Conservation (phyloP, 2,888 invertebrate genomes). For the Eupithecia centaureata region DNA sequence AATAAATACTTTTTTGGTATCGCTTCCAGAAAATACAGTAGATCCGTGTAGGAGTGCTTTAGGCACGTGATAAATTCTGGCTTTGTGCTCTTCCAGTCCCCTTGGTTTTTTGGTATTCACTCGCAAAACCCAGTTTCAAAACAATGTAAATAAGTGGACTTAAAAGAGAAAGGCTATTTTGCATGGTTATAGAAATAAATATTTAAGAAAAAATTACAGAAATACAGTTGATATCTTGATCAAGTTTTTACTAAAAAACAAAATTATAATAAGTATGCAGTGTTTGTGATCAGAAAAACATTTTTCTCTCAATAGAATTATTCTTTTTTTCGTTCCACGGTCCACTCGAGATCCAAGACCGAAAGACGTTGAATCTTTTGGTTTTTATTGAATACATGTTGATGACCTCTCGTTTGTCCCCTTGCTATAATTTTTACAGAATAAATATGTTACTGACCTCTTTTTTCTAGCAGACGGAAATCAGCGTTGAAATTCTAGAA, state of each 20-base stretch:
- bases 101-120: conserved; percentile 62
- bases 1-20: background rate
- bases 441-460: background rate
- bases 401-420: background rate
- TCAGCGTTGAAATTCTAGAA: conserved; percentile 16
- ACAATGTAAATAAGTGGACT: conserved; percentile 16
- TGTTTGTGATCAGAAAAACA: too few relatives aligned
- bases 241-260: too few relatives aligned
- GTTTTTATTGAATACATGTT: too few relatives aligned
- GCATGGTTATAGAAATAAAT: background rate
- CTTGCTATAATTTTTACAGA: background rate
- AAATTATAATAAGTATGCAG: too few relatives aligned
- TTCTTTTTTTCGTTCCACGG: too few relatives aligned
- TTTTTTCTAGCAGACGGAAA: conserved; percentile 6
- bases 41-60: conserved; percentile 60
- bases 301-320: too few relatives aligned
- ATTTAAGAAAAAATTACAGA: too few relatives aligned
- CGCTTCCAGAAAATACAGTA: conserved; percentile 44
- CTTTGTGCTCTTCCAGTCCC: conserved; percentile 69
- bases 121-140: conserved; percentile 46
- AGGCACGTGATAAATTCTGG: conserved; percentile 76
- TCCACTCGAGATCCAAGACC: too few relatives aligned
- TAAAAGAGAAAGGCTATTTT: background rate
- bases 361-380: too few relatives aligned
- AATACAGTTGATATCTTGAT: too few relatives aligned